Evolutionary conservation across 2,888 invertebrate species (phyloP).

Genomic region (Chromoteleia sp.): DNA sequence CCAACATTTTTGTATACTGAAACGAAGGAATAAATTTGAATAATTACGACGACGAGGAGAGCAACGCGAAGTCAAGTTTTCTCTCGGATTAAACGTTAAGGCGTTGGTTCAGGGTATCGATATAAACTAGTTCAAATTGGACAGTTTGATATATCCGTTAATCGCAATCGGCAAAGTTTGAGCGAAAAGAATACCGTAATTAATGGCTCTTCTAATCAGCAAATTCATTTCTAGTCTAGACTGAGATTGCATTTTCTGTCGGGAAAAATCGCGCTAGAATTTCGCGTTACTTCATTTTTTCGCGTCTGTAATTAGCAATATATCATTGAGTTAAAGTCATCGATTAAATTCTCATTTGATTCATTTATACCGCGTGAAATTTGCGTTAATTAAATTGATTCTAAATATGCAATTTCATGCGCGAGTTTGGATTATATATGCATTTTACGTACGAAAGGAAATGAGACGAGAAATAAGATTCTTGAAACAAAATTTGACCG

Average conservation of each 20-base stretch:
- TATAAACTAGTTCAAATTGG: constrained; percentile 17
- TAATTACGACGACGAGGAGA: constrained; percentile 1
- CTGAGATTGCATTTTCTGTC: no score
- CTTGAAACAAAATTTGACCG: constrained; percentile 29
- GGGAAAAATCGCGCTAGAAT: no score
- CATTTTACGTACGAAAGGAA: no score
- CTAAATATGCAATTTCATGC: background rate
- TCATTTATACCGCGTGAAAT: no score
- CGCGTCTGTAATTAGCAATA: no score
- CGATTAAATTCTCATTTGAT: no score
- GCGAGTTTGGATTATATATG: no score
- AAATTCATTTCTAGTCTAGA: constrained; percentile 5
- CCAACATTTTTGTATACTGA: background rate
- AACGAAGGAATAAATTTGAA: background rate
- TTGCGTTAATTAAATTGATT: no score
- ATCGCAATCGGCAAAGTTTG: background rate
- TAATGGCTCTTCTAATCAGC: background rate
- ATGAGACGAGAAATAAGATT: no score
- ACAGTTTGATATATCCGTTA: constrained; percentile 5
- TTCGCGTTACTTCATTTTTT: no score
- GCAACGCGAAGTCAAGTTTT: constrained; percentile 17
- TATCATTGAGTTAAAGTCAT: no score
- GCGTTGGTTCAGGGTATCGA: background rate
- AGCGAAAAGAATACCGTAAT: background rate
- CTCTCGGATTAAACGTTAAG: constrained; percentile 6